Conservation (phyloP, 2,113 vertebrate species). For the Psettodes erumei region DNA sequence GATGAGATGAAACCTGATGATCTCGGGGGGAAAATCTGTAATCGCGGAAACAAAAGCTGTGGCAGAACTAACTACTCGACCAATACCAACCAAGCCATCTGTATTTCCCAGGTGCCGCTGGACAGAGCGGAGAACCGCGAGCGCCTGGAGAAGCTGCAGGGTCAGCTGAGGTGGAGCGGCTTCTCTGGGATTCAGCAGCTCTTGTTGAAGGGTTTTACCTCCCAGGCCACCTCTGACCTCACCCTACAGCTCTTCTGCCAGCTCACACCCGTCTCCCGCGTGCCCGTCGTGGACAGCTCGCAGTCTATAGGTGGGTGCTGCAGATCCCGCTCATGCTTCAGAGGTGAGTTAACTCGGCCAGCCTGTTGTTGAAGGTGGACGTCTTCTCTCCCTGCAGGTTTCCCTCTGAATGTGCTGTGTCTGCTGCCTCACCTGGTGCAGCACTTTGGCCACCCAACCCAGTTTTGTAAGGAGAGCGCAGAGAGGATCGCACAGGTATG, state of each 20-base stretch:
- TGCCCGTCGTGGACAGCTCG: constrained; percentile 97
- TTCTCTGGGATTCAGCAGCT: constrained; percentile 97
- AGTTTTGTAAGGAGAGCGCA: constrained; percentile 97
- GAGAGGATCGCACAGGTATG: constrained; percentile 97
- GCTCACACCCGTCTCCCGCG: constrained; percentile 94
- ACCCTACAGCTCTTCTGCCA: constrained; percentile 96
- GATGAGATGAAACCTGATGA: neutral
- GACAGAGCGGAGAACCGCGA: constrained; percentile 96
- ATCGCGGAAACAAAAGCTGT: neutral
- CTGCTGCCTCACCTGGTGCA: constrained; percentile 97
- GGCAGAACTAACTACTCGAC: neutral
- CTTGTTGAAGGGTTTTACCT: constrained; percentile 96
- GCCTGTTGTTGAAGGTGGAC: neutral
- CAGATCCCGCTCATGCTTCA: neutral
- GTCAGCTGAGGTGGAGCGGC: constrained; percentile 95
- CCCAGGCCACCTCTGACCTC: constrained; percentile 93
- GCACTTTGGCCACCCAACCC: constrained; percentile 94
- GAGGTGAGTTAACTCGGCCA: neutral
- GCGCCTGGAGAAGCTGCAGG: constrained; percentile 96
- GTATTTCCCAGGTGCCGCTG: constrained; percentile 86
- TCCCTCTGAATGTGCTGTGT: constrained; percentile 96
- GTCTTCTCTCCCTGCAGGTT: constrained; percentile 82
- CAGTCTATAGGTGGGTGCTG: constrained; percentile 91
- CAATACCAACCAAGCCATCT: too few relatives aligned
- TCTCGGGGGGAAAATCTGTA: neutral